A percentile compares a stretch with the other conserved stretches of the same genome.
These are phyloP conservation scores for Herpailurus yagouaroundi DNA, from an alignment of 2,113 vertebrate species.

Conservation along the genomic window DNA sequence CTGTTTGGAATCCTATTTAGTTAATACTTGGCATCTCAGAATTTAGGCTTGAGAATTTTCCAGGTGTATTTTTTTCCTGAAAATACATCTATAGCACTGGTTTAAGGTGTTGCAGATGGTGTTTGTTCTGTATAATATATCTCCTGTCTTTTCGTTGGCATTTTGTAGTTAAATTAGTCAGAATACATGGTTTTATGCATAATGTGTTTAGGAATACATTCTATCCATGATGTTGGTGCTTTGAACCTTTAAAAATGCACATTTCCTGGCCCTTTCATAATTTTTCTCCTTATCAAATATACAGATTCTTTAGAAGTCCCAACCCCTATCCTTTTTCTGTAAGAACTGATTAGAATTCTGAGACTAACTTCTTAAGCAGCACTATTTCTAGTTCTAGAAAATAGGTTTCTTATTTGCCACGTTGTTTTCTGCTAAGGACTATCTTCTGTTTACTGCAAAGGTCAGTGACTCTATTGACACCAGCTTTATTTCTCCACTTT, in stretches of 20 bases:
- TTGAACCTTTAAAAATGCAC: slow-evolving; percentile 55
- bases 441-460: slow-evolving; percentile 78
- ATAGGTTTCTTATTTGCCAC: slow-evolving; percentile 73
- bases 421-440: slow-evolving; percentile 76
- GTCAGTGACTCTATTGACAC: slow-evolving; percentile 72
- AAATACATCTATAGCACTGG: slow-evolving; percentile 49
- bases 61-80: slow-evolving; percentile 24
- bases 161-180: slow-evolving; percentile 70
- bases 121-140: slow-evolving; percentile 65
- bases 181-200: slow-evolving; percentile 42
- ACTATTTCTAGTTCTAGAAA: slow-evolving; percentile 70
- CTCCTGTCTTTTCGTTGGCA: slow-evolving; percentile 60
- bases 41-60: slow-evolving; percentile 39
- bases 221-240: neutral
- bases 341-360: slow-evolving; percentile 72
- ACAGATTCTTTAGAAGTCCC: neutral
- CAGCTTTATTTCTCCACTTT: slow-evolving; percentile 33
- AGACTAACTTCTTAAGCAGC: slow-evolving; percentile 53
- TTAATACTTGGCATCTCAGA: slow-evolving; percentile 10
- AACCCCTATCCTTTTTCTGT: neutral
- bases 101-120: slow-evolving; percentile 66
- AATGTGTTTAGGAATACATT: slow-evolving; percentile 48
- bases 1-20: slow-evolving; percentile 18
- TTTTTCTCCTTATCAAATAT: slow-evolving; percentile 44
- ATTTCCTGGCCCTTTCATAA: neutral